phyloP scores from a whole-genome alignment of 2,113 vertebrate genomes.

The Indicator indicator region DNA sequence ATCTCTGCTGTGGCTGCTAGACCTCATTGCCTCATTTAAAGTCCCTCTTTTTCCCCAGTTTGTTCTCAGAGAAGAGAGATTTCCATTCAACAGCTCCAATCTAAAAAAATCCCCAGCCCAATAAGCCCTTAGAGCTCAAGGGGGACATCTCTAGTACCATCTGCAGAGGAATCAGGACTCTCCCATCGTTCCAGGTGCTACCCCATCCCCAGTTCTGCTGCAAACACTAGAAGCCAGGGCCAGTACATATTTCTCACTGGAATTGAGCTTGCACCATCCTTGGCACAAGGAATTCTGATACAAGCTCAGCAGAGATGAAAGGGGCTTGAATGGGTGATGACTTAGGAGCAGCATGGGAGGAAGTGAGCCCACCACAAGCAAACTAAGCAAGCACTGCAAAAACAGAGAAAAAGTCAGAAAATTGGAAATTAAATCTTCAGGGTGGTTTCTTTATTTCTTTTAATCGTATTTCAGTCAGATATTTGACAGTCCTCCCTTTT shows the following conservation, averaged over 20 bases:
- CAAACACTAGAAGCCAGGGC: background rate
- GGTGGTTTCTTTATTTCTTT: background rate
- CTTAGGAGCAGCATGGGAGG: slow-evolving; percentile 76
- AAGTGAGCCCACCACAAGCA: slow-evolving; percentile 69
- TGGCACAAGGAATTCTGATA: slow-evolving; percentile 38
- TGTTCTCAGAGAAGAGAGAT: background rate
- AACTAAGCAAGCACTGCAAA: slow-evolving; percentile 65
- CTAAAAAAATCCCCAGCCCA: background rate
- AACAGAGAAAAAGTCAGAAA: background rate
- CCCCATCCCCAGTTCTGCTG: background rate
- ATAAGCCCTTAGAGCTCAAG: background rate
- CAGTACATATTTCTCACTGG: slow-evolving; percentile 21
- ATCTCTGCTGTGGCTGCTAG: background rate
- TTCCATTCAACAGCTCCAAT: background rate
- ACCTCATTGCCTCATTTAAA: background rate
- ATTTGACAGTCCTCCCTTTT: background rate
- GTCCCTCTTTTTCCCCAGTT: background rate
- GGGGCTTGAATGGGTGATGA: slow-evolving; percentile 64
- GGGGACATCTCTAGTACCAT: background rate
- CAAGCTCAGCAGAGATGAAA: slow-evolving; percentile 70
- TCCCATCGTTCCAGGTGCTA: background rate
- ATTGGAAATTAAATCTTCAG: background rate
- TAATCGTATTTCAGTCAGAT: background rate
- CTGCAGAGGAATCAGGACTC: background rate
- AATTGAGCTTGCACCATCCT: slow-evolving; percentile 29